A percentile compares a stretch with the other conserved stretches of the same genome.
Conservation (phyloP, 1,140 invertebrate genomes). For the Drosophila nigromelanica region DNA sequence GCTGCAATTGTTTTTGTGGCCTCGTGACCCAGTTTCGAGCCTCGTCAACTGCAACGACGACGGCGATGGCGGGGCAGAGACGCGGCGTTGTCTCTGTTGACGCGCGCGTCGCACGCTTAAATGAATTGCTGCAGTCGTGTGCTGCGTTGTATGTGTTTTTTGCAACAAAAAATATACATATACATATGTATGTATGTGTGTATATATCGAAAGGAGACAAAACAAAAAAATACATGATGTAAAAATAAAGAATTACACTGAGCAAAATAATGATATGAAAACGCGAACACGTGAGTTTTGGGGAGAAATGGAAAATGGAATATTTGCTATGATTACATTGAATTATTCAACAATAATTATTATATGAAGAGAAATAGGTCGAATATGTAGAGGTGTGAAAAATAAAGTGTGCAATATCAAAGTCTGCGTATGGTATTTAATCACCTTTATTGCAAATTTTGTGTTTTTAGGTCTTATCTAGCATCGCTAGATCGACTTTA, state of each 20-base stretch:
- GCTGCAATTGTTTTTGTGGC: slow-evolving; percentile 82
- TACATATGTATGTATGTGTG: slow-evolving; percentile 16
- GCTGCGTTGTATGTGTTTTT: slow-evolving; percentile 34
- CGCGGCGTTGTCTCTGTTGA: slow-evolving; percentile 28
- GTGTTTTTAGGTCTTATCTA: too few relatives aligned
- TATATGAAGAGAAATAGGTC: slow-evolving; percentile 21
- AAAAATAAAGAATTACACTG: slow-evolving; percentile 34
- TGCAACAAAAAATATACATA: slow-evolving; percentile 22
- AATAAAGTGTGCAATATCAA: neutral
- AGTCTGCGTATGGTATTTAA: too few relatives aligned
- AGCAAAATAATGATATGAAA: slow-evolving; percentile 21
- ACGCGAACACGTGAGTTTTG: neutral
- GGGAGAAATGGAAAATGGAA: neutral
- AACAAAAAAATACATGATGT: slow-evolving; percentile 22
- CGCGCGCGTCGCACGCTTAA: slow-evolving; percentile 64
- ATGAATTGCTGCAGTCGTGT: slow-evolving; percentile 56
- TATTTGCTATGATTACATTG: slow-evolving; percentile 2
- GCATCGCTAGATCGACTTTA: too few relatives aligned
- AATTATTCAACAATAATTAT: slow-evolving; percentile 65
- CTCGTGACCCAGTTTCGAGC: slow-evolving; percentile 80
- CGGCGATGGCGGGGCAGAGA: slow-evolving; percentile 25
- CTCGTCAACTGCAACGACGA: slow-evolving; percentile 77
- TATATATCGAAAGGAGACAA: slow-evolving; percentile 27
- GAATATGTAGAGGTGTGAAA: neutral
- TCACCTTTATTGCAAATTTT: too few relatives aligned